These are phyloP conservation scores for Phengaris arion DNA, from an alignment of 2,888 invertebrate species.

Conservation along the genomic window DNA sequence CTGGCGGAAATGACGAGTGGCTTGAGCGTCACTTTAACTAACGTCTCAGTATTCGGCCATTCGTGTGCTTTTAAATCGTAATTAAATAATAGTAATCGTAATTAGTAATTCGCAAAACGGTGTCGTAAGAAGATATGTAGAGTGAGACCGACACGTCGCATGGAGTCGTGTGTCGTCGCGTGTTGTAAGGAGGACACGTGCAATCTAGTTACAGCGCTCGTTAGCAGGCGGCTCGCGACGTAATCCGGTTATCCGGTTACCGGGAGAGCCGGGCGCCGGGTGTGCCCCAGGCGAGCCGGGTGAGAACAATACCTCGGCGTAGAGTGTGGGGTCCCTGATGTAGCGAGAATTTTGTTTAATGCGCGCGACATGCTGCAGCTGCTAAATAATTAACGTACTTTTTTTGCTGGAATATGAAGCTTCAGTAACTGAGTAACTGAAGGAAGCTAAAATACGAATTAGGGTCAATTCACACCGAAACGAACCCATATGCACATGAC, in stretches of 20 bases:
- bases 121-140: too few species aligned
- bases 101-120: too few species aligned
- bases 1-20: too few species aligned
- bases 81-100: too few species aligned
- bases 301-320: neutral
- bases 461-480: too few species aligned
- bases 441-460: too few species aligned
- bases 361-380: neutral
- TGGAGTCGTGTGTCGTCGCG: too few species aligned
- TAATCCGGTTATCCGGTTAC: constrained; percentile 51
- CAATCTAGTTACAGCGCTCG: constrained; percentile 49
- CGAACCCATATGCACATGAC: too few species aligned
- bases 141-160: too few species aligned
- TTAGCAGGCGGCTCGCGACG: constrained; percentile 47
- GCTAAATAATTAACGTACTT: neutral
- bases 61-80: too few species aligned
- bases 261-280: constrained; percentile 29
- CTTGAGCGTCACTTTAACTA: too few species aligned
- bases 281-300: constrained; percentile 32
- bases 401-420: neutral
- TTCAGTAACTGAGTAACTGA: neutral
- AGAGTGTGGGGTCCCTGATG: neutral
- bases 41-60: too few species aligned
- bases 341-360: neutral
- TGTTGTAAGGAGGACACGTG: constrained; percentile 17